Evolutionary conservation across 2,797 vertebrate genomes (phyloP).

Genomic region (Molothrus ater): DNA sequence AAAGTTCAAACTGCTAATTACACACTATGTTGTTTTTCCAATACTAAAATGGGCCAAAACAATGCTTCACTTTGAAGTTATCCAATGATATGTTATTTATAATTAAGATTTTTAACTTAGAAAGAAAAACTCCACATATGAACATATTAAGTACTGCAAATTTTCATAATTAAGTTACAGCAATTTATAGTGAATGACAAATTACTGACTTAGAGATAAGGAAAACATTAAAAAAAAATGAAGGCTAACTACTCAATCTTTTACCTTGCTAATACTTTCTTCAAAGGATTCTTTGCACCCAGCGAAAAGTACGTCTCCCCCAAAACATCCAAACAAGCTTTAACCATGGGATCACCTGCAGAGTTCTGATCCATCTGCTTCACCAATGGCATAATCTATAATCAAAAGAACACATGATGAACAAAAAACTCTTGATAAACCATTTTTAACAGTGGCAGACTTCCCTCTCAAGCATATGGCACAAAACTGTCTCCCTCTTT

Average conservation of each 20-base stretch:
- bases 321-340: constrained; percentile 83
- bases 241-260: background rate
- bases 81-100: background rate
- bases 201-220: background rate
- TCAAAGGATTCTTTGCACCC: constrained; percentile 87
- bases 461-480: background rate
- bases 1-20: background rate
- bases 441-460: background rate
- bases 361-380: constrained; percentile 74
- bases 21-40: background rate
- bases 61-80: background rate
- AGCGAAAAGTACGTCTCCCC: constrained; percentile 83
- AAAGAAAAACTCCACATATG: background rate
- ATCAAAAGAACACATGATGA: background rate
- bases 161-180: background rate
- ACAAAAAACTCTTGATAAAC: background rate
- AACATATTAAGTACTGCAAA: background rate
- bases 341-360: constrained; percentile 68
- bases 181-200: background rate
- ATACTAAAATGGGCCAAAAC: background rate
- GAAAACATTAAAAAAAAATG: background rate
- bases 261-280: constrained; percentile 90
- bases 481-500: background rate
- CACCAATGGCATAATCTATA: constrained; percentile 82
- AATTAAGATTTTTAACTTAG: background rate